A percentile compares a stretch with the other conserved stretches of the same genome.
phyloP scores from a whole-genome alignment of 2,888 invertebrate genomes.

The Scaptodrosophila latifasciaeformis region DNA sequence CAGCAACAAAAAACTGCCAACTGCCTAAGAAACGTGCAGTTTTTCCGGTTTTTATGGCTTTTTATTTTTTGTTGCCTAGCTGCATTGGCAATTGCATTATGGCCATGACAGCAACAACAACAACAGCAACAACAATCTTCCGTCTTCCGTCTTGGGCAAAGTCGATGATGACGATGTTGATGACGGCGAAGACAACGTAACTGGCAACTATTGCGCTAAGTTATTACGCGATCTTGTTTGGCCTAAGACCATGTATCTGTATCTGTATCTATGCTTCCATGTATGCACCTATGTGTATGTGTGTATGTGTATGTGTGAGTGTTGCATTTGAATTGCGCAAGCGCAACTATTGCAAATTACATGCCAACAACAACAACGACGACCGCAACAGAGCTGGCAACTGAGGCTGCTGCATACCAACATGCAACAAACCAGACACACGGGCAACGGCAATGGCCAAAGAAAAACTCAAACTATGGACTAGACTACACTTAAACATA shows the following conservation, averaged over 20 bases:
- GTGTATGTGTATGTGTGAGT: constrained; percentile 25
- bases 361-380: constrained; percentile 52
- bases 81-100: constrained; percentile 4
- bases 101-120: constrained; percentile 12
- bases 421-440: constrained; percentile 66
- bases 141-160: constrained; percentile 24
- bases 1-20: not conserved
- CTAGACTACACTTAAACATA: constrained; percentile 35
- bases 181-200: not conserved
- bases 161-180: not conserved
- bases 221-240: constrained; percentile 56
- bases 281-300: constrained; percentile 16
- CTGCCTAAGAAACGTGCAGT: constrained; percentile 41
- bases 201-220: constrained; percentile 32
- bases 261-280: not conserved
- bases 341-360: constrained; percentile 67
- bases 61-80: not conserved
- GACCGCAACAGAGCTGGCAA: constrained; percentile 38
- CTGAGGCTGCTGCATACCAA: constrained; percentile 56
- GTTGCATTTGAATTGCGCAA: constrained; percentile 62
- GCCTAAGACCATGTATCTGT: constrained; percentile 20
- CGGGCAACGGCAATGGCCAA: constrained; percentile 51
- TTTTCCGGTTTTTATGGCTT: constrained; percentile 56
- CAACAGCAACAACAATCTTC: constrained; percentile 13
- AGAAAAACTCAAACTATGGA: constrained; percentile 57